Conservation (phyloP, 2,797 vertebrate species). For the Oreortyx pictus region DNA sequence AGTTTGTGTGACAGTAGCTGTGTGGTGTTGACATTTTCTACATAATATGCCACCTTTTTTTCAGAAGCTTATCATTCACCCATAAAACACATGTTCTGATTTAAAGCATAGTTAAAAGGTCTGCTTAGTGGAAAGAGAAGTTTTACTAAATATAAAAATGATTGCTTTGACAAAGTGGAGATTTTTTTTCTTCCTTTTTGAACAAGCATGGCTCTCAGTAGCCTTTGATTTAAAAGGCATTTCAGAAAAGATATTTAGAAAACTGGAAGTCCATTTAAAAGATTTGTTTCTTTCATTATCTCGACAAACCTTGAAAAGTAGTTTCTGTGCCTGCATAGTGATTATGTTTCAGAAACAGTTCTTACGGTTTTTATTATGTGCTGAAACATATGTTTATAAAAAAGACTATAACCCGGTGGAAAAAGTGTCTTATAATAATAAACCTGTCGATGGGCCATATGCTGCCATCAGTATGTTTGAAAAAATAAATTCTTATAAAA, state of each 20-base stretch:
- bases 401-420: conserved; percentile 62
- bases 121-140: conserved; percentile 28
- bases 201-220: background rate
- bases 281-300: conserved; percentile 58
- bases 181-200: background rate
- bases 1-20: background rate
- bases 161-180: conserved; percentile 59
- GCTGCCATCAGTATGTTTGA: conserved; percentile 50
- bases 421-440: conserved; percentile 68
- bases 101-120: conserved; percentile 20
- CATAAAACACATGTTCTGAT: conserved; percentile 17
- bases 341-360: conserved; percentile 60
- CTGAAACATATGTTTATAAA: conserved; percentile 65
- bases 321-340: conserved; percentile 35
- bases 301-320: conserved; percentile 65
- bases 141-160: conserved; percentile 60
- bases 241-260: conserved; percentile 42
- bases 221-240: conserved; percentile 36
- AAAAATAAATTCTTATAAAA: conserved; percentile 58
- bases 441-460: conserved; percentile 62
- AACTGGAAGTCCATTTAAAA: conserved; percentile 31
- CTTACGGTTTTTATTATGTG: conserved; percentile 50
- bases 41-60: conserved; percentile 13
- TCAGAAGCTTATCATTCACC: conserved; percentile 43
- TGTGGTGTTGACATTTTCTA: conserved; percentile 17